A percentile compares a stretch with the other conserved stretches of the same genome.
Evolutionary conservation across 2,113 vertebrate genomes (phyloP).

Genomic region (Lasiurus cinereus): DNA sequence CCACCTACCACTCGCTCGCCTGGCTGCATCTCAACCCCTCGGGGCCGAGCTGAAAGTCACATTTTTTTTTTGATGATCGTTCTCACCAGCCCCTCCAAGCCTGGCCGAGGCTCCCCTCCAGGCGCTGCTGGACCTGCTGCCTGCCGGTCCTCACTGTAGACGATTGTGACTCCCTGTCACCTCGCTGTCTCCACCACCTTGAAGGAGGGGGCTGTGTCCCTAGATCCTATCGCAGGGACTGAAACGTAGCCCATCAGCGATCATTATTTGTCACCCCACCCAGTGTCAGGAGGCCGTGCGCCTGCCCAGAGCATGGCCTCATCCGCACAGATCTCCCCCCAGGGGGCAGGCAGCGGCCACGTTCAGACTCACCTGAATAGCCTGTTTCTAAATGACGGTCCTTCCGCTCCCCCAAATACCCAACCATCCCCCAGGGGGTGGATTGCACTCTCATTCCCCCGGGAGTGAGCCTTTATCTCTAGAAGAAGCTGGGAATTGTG

Average conservation of each 20-base stretch:
- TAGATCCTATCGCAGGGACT: not conserved
- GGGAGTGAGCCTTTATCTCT: not conserved
- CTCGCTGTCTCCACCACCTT: not conserved
- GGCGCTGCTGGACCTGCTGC: too few relatives aligned
- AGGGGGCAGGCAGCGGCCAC: not conserved
- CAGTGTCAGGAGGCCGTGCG: not conserved
- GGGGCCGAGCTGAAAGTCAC: not conserved
- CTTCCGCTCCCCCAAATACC: not conserved
- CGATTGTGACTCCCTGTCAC: rapidly evolving
- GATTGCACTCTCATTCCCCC: not conserved
- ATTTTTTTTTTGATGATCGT: too few relatives aligned
- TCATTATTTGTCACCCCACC: not conserved
- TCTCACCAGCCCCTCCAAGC: not conserved
- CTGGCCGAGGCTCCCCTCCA: not conserved
- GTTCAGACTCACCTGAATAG: too few relatives aligned
- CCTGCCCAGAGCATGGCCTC: not conserved
- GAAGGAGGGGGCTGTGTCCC: not conserved
- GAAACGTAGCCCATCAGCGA: rapidly evolving
- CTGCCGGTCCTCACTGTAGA: rapidly evolving
- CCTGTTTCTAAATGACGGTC: not conserved
- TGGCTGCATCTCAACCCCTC: not conserved
- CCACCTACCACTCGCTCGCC: rapidly evolving
- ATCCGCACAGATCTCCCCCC: not conserved
- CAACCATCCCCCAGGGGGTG: not conserved
- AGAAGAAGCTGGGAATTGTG: rapidly evolving